Conservation (phyloP, 2,888 invertebrate genomes). For the Eueremaeus valkanovi region DNA sequence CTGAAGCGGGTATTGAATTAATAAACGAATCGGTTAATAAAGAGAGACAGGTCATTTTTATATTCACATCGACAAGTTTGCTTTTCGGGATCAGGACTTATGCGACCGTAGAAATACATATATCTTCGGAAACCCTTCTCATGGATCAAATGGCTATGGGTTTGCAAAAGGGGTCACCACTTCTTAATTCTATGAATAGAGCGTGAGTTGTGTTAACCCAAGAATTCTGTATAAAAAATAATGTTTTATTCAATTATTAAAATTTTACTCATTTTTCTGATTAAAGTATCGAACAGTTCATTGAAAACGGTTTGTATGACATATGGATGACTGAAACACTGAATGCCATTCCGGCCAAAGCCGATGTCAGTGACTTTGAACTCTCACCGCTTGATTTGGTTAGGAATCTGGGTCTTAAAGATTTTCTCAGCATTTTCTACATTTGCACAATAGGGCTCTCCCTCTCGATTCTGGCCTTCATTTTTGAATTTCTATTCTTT, state of each 20-base stretch:
- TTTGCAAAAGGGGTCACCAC: conserved; percentile 12
- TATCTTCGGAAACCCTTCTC: not conserved
- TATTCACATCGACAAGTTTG: not conserved
- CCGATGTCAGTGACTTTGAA: not conserved
- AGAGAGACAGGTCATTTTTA: not conserved
- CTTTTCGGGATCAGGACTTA: not conserved
- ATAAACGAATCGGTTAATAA: not conserved
- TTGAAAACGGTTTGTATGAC: conserved; percentile 14
- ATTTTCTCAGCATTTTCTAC: not conserved
- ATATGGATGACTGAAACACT: not conserved
- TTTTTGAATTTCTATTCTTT: not conserved
- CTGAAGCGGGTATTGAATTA: not conserved
- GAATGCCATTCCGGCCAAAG: not conserved
- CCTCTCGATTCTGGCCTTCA: not conserved
- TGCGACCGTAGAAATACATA: not conserved
- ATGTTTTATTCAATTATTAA: not conserved
- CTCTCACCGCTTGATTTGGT: not conserved
- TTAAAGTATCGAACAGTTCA: not conserved
- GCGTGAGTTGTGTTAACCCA: not conserved
- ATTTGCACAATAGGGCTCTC: not conserved
- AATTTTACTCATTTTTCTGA: not conserved
- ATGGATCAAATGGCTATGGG: conserved; percentile 22
- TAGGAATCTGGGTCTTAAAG: not conserved
- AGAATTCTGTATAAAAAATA: not conserved
- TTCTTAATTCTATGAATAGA: not conserved